Conservation (phyloP, 1,140 invertebrate species). For the Halotydeus destructor region DNA sequence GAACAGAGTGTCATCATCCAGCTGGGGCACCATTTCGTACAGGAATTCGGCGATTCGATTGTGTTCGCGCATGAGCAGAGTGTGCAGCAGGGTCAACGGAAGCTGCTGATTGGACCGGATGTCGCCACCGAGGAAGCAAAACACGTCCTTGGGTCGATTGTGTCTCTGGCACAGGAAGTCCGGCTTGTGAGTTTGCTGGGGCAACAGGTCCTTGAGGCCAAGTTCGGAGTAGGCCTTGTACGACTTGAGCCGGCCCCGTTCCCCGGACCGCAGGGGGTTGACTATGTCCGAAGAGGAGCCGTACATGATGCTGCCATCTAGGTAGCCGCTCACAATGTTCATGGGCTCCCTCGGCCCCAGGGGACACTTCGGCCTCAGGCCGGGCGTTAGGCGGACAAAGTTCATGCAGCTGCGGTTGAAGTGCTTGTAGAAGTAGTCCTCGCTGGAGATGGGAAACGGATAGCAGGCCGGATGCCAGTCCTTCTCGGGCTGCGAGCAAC, state of each 20-base stretch:
- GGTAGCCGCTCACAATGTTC: constrained; percentile 71
- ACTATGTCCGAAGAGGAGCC: constrained; percentile 28
- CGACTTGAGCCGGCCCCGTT: neutral
- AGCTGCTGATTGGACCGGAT: constrained; percentile 54
- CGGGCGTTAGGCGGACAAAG: constrained; percentile 25
- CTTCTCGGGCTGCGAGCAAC: constrained; percentile 23
- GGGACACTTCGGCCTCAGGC: constrained; percentile 41
- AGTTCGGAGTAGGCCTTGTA: constrained; percentile 42
- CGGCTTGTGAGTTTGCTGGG: constrained; percentile 15
- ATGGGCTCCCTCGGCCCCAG: constrained; percentile 57
- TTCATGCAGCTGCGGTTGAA: constrained; percentile 34
- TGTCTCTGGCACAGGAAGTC: constrained; percentile 18
- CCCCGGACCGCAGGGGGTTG: neutral
- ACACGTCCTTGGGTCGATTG: constrained; percentile 20
- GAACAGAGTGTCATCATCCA: constrained; percentile 83
- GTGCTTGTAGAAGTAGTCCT: constrained; percentile 42
- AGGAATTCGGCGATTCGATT: constrained; percentile 62
- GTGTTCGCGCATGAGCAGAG: constrained; percentile 67
- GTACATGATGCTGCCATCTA: constrained; percentile 58
- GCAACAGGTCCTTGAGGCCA: constrained; percentile 41
- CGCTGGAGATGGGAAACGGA: constrained; percentile 39
- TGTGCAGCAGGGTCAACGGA: constrained; percentile 59
- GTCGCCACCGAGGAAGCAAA: constrained; percentile 51
- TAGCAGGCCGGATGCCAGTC: constrained; percentile 52
- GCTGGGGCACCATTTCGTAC: constrained; percentile 62